Conservation (phyloP, 2,888 invertebrate species). For the Protonemura montana region DNA sequence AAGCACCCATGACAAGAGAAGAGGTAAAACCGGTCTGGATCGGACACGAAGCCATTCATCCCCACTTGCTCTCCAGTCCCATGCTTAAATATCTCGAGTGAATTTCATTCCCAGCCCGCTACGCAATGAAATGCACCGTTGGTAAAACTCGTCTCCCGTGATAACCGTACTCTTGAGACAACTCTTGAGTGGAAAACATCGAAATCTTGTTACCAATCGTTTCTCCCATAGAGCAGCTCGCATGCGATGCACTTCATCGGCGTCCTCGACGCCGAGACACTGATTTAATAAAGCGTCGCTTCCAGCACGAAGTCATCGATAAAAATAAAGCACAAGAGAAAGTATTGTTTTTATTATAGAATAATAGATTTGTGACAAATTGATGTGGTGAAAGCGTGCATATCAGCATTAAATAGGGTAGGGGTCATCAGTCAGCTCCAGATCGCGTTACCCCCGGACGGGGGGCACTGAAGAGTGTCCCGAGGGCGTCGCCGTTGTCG, state of each 20-base stretch:
- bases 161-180: neutral
- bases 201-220: neutral
- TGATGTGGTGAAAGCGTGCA: conserved; percentile 23
- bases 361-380: conserved; percentile 24
- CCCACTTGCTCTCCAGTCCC: neutral
- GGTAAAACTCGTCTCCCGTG: neutral
- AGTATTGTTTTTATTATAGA: neutral
- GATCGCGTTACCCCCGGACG: neutral
- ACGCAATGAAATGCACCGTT: neutral
- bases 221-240: neutral
- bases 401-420: neutral
- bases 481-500: neutral
- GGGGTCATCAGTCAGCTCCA: conserved; percentile 16
- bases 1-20: neutral
- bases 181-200: neutral
- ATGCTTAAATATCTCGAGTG: neutral
- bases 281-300: neutral
- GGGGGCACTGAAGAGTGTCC: neutral
- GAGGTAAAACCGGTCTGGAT: neutral
- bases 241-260: neutral
- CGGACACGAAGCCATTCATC: neutral
- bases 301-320: neutral
- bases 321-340: neutral
- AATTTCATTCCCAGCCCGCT: neutral
- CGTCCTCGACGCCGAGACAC: neutral